Percentiles rank a stretch among this genome's conserved stretches.
phyloP scores from a whole-genome alignment of 2,888 invertebrate genomes.

The Drosophila formosana region DNA sequence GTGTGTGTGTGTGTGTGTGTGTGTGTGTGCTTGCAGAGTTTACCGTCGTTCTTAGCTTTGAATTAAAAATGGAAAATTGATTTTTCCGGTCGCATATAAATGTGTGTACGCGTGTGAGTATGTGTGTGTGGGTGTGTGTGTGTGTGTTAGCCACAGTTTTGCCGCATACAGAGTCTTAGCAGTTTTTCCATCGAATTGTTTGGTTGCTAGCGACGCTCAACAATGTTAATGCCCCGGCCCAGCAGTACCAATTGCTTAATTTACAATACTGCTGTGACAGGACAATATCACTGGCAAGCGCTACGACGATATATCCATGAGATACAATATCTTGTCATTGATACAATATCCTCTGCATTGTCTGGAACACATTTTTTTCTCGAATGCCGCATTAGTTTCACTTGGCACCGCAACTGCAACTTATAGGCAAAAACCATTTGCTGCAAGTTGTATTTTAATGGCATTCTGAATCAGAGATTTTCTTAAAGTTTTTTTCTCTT shows the following conservation, averaged over 20 bases:
- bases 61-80: slow-evolving; percentile 84
- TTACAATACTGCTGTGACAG: slow-evolving; percentile 98
- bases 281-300: slow-evolving; percentile 95
- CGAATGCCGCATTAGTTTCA: slow-evolving; percentile 3
- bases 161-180: slow-evolving; percentile 38
- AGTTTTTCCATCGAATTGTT: slow-evolving; percentile 16
- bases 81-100: slow-evolving; percentile 82
- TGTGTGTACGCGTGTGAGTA: slow-evolving; percentile 22
- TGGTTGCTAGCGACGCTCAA: slow-evolving; percentile 81
- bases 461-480: slow-evolving; percentile 10
- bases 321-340: not conserved
- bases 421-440: not conserved
- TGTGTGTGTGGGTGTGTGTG: slow-evolving; percentile 20
- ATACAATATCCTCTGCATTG: not conserved
- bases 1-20: slow-evolving; percentile 28
- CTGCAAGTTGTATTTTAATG: not conserved
- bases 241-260: slow-evolving; percentile 90
- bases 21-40: slow-evolving; percentile 8
- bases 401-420: not conserved
- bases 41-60: slow-evolving; percentile 67
- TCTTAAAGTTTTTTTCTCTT: slow-evolving; percentile 15
- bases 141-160: slow-evolving; percentile 31
- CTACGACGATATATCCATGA: slow-evolving; percentile 25
- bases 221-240: slow-evolving; percentile 95
- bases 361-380: not conserved